These are phyloP conservation scores for Microplitis manilae DNA, from an alignment of 2,888 invertebrate species.

Conservation along the genomic window DNA sequence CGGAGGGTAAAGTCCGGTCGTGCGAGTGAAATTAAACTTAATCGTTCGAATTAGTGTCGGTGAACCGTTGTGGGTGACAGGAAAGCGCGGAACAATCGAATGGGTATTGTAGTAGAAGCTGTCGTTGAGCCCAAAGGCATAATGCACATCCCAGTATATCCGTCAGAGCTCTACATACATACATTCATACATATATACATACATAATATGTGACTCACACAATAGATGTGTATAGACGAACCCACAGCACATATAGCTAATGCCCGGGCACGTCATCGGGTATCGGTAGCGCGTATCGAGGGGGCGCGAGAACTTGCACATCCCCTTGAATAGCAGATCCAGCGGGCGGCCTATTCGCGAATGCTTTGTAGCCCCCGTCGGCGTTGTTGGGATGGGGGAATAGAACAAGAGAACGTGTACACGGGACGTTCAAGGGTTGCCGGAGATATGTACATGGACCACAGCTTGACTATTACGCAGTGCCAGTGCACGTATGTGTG, in stretches of 20 bases:
- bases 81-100: conserved; percentile 50
- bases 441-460: conserved; percentile 29
- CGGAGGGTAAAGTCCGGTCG: conserved; percentile 36
- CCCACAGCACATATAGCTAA: conserved; percentile 20
- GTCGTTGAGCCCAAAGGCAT: conserved; percentile 16
- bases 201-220: neutral
- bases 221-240: neutral
- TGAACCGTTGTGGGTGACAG: conserved; percentile 43
- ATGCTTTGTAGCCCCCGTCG: conserved; percentile 18
- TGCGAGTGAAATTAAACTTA: conserved; percentile 66
- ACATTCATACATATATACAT: conserved; percentile 12
- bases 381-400: conserved; percentile 19
- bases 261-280: conserved; percentile 39
- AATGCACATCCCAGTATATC: conserved; percentile 10
- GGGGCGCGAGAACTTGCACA: conserved; percentile 30
- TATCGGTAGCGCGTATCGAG: conserved; percentile 58
- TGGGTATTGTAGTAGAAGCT: conserved; percentile 44
- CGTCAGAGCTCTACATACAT: conserved; percentile 14
- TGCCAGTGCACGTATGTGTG: conserved; percentile 17
- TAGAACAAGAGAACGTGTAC: neutral
- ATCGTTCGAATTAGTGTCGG: conserved; percentile 67
- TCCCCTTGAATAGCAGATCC: conserved; percentile 14
- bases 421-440: conserved; percentile 33
- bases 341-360: conserved; percentile 22
- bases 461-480: conserved; percentile 17